Conservation (phyloP, 2,888 invertebrate species). For the Sturmia bella region DNA sequence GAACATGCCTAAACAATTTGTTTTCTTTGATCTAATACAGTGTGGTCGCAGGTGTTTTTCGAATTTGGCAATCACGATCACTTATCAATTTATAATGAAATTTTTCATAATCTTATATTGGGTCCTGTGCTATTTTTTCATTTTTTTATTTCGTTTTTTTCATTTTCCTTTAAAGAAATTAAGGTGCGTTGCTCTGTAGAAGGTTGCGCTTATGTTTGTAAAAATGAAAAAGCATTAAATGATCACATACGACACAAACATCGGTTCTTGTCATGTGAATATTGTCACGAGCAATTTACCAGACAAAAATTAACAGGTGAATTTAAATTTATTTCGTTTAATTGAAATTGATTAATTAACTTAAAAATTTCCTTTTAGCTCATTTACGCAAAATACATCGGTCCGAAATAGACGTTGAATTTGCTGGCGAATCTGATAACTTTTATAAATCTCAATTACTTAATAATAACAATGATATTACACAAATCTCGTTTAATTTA, state of each 20-base stretch:
- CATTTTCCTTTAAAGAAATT: slow-evolving; percentile 53
- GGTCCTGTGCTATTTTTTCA: too few species aligned
- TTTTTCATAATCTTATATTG: background rate
- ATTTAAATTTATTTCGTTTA: too few species aligned
- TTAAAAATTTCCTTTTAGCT: slow-evolving; percentile 60
- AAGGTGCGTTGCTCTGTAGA: slow-evolving; percentile 65
- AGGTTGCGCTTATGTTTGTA: slow-evolving; percentile 69
- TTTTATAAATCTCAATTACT: slow-evolving; percentile 68
- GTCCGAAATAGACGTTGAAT: slow-evolving; percentile 59
- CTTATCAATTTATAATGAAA: too few species aligned
- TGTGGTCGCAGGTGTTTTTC: too few species aligned
- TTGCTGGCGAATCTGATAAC: slow-evolving; percentile 60
- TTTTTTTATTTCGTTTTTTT: background rate
- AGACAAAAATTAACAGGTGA: slow-evolving; percentile 69
- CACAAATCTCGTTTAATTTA: slow-evolving; percentile 68
- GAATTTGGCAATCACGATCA: too few species aligned
- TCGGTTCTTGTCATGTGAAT: slow-evolving; percentile 71
- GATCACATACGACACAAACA: slow-evolving; percentile 72
- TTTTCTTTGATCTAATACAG: too few species aligned
- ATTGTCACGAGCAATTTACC: slow-evolving; percentile 69
- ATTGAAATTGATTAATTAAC: background rate
- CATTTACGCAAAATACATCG: slow-evolving; percentile 71
- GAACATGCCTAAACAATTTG: too few species aligned
- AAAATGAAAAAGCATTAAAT: slow-evolving; percentile 69
- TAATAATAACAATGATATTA: slow-evolving; percentile 69